Conservation (phyloP, 2,888 invertebrate species). For the Caenorhabditis macrosperma region DNA sequence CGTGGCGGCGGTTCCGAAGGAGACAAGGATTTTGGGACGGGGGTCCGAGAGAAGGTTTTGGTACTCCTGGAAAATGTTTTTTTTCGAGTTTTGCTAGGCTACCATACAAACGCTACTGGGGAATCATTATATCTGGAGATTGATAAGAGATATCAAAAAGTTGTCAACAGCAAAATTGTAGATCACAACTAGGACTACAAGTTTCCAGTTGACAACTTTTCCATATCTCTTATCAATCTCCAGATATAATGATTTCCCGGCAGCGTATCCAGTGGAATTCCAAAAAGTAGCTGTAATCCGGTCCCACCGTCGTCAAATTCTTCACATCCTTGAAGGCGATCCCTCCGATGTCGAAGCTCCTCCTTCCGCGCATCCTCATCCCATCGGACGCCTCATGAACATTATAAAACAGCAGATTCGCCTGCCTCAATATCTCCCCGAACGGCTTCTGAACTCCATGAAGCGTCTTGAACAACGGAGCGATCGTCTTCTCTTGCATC, state of each 20-base stretch:
- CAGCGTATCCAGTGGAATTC: too few species aligned
- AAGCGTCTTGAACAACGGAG: slow-evolving; percentile 20
- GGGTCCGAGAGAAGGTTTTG: slow-evolving; percentile 28
- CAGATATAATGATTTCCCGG: too few species aligned
- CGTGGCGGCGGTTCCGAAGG: slow-evolving; percentile 66
- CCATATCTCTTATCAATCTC: too few species aligned
- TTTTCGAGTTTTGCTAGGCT: too few species aligned
- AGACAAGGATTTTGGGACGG: slow-evolving; percentile 52
- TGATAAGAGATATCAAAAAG: too few species aligned
- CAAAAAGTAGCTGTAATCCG: background rate
- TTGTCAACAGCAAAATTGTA: too few species aligned
- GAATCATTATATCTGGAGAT: too few species aligned
- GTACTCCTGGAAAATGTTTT: slow-evolving; percentile 48
- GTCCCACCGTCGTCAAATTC: too few species aligned
- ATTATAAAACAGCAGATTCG: slow-evolving; percentile 45
- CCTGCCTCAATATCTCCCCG: slow-evolving; percentile 46
- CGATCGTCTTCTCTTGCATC: slow-evolving; percentile 31
- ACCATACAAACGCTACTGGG: too few species aligned
- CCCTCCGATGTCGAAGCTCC: slow-evolving; percentile 61
- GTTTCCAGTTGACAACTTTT: too few species aligned
- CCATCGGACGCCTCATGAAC: slow-evolving; percentile 47
- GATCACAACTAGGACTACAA: too few species aligned
- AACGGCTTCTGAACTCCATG: slow-evolving; percentile 32
- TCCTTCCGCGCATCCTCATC: slow-evolving; percentile 27
- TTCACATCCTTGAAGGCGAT: slow-evolving; percentile 54